A percentile compares a stretch with the other conserved stretches of the same genome.
Evolutionary conservation across 2,113 vertebrate species (phyloP).

Genomic region (Cavia aperea): DNA sequence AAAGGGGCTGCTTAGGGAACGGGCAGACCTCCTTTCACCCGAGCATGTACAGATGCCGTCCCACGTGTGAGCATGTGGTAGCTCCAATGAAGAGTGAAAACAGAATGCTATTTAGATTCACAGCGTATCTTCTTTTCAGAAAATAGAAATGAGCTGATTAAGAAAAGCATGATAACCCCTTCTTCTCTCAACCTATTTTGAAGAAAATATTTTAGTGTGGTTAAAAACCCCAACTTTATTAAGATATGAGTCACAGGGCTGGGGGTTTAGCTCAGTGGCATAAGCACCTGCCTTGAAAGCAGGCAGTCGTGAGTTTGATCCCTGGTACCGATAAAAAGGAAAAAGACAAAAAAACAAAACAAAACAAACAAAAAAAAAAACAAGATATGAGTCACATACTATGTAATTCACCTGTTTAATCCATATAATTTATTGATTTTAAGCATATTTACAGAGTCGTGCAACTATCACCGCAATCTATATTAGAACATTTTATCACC

Average conservation of each 20-base stretch:
- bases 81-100: not conserved
- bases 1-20: not conserved
- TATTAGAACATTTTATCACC: not conserved
- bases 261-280: too few species aligned
- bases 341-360: too few species aligned
- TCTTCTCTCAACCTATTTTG: not conserved
- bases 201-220: constrained; percentile 19
- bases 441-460: not conserved
- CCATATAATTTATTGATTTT: not conserved
- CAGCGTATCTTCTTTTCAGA: not conserved
- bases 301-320: too few species aligned
- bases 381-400: not conserved
- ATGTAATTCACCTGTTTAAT: not conserved
- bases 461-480: not conserved
- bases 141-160: constrained; percentile 1
- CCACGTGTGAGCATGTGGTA: not conserved
- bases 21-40: not conserved
- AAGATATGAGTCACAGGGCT: not conserved
- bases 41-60: not conserved
- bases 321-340: too few species aligned
- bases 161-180: not conserved
- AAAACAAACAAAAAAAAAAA: too few species aligned
- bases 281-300: too few species aligned
- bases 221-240: not conserved
- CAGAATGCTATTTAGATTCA: not conserved